A percentile compares a stretch with the other conserved stretches of the same genome.
Evolutionary conservation across 2,113 vertebrate genomes (phyloP).

Genomic region (Amblyopsis rosae): DNA sequence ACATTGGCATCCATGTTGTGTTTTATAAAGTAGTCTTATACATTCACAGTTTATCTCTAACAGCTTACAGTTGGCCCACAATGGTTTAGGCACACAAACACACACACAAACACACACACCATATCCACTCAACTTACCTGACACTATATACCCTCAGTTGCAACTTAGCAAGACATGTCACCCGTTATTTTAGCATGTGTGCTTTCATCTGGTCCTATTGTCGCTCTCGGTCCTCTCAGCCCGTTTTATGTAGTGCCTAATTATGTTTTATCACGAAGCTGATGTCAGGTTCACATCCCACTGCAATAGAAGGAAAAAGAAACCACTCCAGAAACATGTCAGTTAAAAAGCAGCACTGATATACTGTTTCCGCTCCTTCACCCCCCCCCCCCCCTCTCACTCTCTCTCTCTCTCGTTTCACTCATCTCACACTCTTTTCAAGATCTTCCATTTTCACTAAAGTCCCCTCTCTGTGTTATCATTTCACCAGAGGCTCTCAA

Average conservation of each 20-base stretch:
- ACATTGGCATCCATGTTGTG: conserved; percentile 43
- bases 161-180: conserved; percentile 36
- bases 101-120: conserved; percentile 1
- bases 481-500: conserved; percentile 72
- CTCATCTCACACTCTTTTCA: conserved; percentile 61
- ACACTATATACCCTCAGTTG: not conserved
- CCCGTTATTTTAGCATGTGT: conserved; percentile 47
- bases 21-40: conserved; percentile 50
- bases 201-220: conserved; percentile 54
- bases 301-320: conserved; percentile 40
- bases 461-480: conserved; percentile 72
- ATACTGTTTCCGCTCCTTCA: conserved; percentile 39
- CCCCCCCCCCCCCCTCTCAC: conserved; percentile 35
- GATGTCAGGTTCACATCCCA: conserved; percentile 53
- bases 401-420: conserved; percentile 24
- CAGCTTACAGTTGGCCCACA: conserved; percentile 64
- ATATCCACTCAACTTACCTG: not conserved
- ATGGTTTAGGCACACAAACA: conserved; percentile 23
- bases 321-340: conserved; percentile 63
- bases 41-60: conserved; percentile 53
- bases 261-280: conserved; percentile 62
- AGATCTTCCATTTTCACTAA: conserved; percentile 73
- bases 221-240: conserved; percentile 41
- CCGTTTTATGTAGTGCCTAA: conserved; percentile 58
- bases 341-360: conserved; percentile 70